phyloP scores from a whole-genome alignment of 2,888 invertebrate genomes.

The Eudasyphora cyanicolor region DNA sequence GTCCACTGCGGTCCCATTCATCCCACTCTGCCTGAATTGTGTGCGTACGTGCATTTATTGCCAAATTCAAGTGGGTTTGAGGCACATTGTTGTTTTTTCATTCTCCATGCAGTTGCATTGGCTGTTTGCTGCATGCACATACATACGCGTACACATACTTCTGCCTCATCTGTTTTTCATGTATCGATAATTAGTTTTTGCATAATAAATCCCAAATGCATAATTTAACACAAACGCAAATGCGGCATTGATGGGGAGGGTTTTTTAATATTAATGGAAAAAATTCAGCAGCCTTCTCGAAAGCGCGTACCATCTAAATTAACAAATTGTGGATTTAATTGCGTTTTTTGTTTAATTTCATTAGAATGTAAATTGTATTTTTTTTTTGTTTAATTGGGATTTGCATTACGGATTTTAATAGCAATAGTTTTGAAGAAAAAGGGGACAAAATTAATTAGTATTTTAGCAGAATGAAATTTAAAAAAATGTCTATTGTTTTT shows the following conservation, averaged over 20 bases:
- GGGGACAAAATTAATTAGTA: too few species aligned
- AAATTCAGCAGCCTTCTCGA: not conserved
- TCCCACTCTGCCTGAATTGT: too few species aligned
- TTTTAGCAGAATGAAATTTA: too few species aligned
- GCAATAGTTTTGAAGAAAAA: too few species aligned
- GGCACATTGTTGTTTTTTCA: too few species aligned
- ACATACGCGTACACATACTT: too few species aligned
- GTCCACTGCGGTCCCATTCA: too few species aligned
- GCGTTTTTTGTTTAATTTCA: not conserved
- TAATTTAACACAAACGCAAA: slow-evolving; percentile 39
- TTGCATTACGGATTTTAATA: too few species aligned
- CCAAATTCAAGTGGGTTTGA: too few species aligned
- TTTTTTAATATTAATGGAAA: slow-evolving; percentile 32
- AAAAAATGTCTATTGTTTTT: too few species aligned
- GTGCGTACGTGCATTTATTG: not conserved
- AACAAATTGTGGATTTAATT: slow-evolving; percentile 5
- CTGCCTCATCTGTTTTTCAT: slow-evolving; percentile 47
- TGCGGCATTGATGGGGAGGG: not conserved
- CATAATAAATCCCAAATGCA: slow-evolving; percentile 53
- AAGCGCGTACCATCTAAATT: slow-evolving; percentile 3
- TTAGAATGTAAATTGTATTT: slow-evolving; percentile 1
- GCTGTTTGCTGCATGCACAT: too few species aligned
- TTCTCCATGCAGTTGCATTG: not conserved
- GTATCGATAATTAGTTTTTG: slow-evolving; percentile 59
- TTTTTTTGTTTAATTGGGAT: not conserved